Percentiles rank a stretch among this genome's conserved stretches.
These are phyloP conservation scores for Gymnocheta viridis DNA, from an alignment of 2,888 invertebrate genomes.

Conservation along the genomic window DNA sequence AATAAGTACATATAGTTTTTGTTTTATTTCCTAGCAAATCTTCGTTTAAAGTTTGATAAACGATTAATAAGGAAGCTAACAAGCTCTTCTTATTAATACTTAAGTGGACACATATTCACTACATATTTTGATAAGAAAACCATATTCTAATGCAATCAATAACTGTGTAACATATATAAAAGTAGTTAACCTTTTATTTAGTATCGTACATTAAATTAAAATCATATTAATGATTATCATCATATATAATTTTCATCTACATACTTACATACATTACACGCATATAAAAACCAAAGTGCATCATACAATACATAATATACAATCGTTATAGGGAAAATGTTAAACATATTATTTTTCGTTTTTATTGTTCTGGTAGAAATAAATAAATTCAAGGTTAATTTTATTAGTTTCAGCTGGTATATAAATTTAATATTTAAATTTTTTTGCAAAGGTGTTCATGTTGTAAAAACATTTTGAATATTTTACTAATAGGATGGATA, in stretches of 20 bases:
- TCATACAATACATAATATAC: background rate
- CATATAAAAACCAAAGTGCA: constrained; percentile 6
- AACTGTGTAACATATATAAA: constrained; percentile 73
- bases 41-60: background rate
- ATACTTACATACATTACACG: background rate
- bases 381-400: constrained; percentile 6
- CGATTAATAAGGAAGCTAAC: background rate
- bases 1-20: background rate
- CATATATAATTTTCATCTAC: constrained; percentile 1
- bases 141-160: constrained; percentile 33
- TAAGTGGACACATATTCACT: constrained; percentile 39
- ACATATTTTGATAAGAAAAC: constrained; percentile 50
- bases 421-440: background rate
- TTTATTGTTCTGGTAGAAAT: constrained; percentile 16
- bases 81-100: constrained; percentile 49
- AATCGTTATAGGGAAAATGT: constrained; percentile 33
- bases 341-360: constrained; percentile 5
- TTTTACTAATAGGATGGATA: no score
- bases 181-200: constrained; percentile 33
- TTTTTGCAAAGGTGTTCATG: no score
- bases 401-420: background rate
- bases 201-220: background rate
- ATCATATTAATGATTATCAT: constrained; percentile 20
- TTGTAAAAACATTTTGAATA: no score
- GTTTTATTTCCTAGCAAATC: background rate